phyloP scores from a whole-genome alignment of 1,140 invertebrate species.

The Hyposmocoma kahamanoa region DNA sequence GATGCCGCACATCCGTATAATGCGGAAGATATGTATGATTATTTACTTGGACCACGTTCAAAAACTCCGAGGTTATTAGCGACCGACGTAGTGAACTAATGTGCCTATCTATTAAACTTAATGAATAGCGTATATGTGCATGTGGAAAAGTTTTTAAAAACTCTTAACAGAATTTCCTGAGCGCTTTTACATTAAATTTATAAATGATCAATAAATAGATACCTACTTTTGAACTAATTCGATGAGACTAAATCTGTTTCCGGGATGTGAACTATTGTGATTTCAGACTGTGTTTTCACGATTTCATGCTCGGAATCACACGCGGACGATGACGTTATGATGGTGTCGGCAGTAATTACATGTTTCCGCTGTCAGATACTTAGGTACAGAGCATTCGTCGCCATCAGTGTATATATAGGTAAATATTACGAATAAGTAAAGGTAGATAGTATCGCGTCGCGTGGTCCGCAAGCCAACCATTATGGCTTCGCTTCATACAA shows the following conservation, averaged over 20 bases:
- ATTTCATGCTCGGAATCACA: constrained; percentile 34
- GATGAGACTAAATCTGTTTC: too few species aligned
- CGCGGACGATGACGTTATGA: constrained; percentile 19
- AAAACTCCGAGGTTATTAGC: constrained; percentile 47
- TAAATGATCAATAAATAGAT: too few species aligned
- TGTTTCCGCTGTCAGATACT: too few species aligned
- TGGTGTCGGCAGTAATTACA: constrained; percentile 38
- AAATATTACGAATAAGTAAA: constrained; percentile 27
- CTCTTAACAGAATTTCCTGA: too few species aligned
- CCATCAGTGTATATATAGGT: constrained; percentile 42
- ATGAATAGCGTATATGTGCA: neutral
- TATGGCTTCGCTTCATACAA: constrained; percentile 62
- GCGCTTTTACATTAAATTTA: too few species aligned
- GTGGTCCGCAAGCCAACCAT: constrained; percentile 32
- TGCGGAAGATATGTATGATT: constrained; percentile 42
- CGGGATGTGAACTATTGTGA: too few species aligned
- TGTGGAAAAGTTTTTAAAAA: too few species aligned
- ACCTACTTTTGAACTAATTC: too few species aligned
- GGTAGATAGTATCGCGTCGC: constrained; percentile 30
- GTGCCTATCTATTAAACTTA: constrained; percentile 17
- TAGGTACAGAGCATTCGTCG: too few species aligned
- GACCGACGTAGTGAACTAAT: constrained; percentile 34
- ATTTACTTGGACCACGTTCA: constrained; percentile 54
- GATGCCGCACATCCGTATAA: constrained; percentile 35
- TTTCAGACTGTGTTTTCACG: neutral